These are phyloP conservation scores for Dryas iulia DNA, from an alignment of 1,140 invertebrate species.

Conservation along the genomic window DNA sequence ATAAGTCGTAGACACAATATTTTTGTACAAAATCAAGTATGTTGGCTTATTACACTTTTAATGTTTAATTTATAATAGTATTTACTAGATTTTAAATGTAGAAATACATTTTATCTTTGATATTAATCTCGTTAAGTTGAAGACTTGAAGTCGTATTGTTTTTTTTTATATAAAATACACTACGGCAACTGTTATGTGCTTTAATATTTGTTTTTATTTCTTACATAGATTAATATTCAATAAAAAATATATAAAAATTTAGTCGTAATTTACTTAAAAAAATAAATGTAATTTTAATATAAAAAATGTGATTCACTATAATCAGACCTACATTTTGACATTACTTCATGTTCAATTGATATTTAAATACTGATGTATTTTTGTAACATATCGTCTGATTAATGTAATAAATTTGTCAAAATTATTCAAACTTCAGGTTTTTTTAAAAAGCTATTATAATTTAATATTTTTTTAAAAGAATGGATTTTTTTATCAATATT, in stretches of 20 bases:
- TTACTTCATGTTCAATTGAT: neutral
- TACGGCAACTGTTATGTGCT: neutral
- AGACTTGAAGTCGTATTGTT: no score
- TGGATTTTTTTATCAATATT: neutral
- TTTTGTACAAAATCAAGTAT: conserved; percentile 14
- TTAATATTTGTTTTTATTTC: neutral
- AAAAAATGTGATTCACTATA: neutral
- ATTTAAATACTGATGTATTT: no score
- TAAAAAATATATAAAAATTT: neutral
- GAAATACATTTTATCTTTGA: neutral
- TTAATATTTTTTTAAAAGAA: neutral
- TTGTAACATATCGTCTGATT: neutral
- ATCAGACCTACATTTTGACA: neutral
- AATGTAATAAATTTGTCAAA: no score
- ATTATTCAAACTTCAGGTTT: no score
- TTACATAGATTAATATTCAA: no score
- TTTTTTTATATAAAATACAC: no score
- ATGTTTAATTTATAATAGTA: neutral
- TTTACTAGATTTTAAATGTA: neutral
- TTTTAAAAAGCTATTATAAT: neutral
- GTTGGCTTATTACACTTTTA: neutral
- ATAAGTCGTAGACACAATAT: conserved; percentile 17
- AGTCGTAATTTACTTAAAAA: neutral
- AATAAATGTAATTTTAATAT: neutral
- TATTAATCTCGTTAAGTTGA: neutral